Evolutionary conservation across 2,113 vertebrate genomes (phyloP), one percentile per base, ranked within the genome.

Genomic region (Bufo gargarizans): DNA sequence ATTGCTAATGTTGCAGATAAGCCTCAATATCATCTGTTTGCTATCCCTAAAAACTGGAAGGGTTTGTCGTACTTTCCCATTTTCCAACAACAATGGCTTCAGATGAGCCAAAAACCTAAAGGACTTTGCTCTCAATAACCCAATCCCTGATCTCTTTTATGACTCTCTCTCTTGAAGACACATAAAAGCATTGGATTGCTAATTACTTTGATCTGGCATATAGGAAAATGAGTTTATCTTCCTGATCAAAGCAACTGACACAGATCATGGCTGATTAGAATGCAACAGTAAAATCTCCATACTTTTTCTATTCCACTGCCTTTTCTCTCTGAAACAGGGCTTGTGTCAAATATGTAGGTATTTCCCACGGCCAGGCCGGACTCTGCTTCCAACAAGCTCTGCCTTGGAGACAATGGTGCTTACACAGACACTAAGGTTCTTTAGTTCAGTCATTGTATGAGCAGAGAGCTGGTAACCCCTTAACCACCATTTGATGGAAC

Each of bases 201-300:
- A 94, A 95, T 95, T 95, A 94, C 94, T 94, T 95, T 94, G 91
- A 95, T 92, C 91, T 92, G 91, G 92, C 86, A 90, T 92, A 93
- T 92, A 96, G 90, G 92, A 95, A 96, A 96, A 95, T 96, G 94
- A 95, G 95, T 95, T 96, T 95, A 96, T 95, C 95, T 95, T 95
- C 91, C 91, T 92, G 94, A 95, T 95, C 95, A 96, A 96, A 96
- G 95, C 90, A 95, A 96, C 96, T 96, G 93, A 95, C 94, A 93
- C 93, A 95, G 94, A 96, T 95, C 93, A 93, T 93, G 92, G 92
- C 88, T 94, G 94, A 96, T 95, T 95, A 94, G 93, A 95, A 96
- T 93, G 94, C 93, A 95, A 94, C 94, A 95, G 94, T 95, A 95
- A 96, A 96, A 95, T 95, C 92, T 91, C 94, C 94, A 93, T 91